Percentiles rank a stretch among this genome's conserved stretches.
Conservation (phyloP, 2,113 vertebrate genomes). For the Myanophis thanlyinensis region DNA sequence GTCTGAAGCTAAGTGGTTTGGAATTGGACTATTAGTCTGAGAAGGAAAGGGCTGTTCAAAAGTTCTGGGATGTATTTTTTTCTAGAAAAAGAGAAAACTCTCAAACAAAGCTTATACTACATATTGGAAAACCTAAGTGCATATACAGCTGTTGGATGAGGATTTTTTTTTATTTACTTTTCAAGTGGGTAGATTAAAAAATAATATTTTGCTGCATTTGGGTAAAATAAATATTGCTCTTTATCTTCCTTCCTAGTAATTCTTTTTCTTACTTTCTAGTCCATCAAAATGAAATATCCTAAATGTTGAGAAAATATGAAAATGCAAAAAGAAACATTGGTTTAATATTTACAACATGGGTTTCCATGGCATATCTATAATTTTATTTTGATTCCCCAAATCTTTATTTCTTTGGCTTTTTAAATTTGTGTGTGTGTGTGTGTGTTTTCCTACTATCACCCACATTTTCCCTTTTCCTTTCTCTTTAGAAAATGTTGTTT, state of each 20-base stretch:
- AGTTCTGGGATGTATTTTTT: constrained; percentile 68
- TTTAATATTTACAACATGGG: constrained; percentile 3
- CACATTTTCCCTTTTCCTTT: constrained; percentile 20
- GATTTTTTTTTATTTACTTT: constrained; percentile 43
- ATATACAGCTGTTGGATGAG: constrained; percentile 39
- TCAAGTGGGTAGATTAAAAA: constrained; percentile 39
- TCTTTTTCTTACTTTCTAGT: constrained; percentile 42
- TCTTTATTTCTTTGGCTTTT: constrained; percentile 31
- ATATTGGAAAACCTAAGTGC: constrained; percentile 32
- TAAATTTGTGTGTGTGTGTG: background rate
- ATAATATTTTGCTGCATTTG: constrained; percentile 14
- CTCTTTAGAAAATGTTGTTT: background rate
- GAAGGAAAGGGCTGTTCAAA: constrained; percentile 68
- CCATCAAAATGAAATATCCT: constrained; percentile 29
- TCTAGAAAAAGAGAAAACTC: constrained; percentile 67
- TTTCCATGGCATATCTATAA: constrained; percentile 32
- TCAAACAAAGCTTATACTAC: constrained; percentile 49
- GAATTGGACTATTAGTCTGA: constrained; percentile 66
- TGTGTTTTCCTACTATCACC: background rate
- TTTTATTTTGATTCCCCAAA: constrained; percentile 1
- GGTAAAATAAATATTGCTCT: constrained; percentile 30
- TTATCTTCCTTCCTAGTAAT: constrained; percentile 38
- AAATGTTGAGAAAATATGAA: constrained; percentile 21
- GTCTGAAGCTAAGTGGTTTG: constrained; percentile 69
- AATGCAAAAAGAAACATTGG: constrained; percentile 20